These are phyloP conservation scores for Hydra vulgaris DNA, from an alignment of 30 jellyfish, hydroid and myxozoan genomes.

Conservation along the genomic window DNA sequence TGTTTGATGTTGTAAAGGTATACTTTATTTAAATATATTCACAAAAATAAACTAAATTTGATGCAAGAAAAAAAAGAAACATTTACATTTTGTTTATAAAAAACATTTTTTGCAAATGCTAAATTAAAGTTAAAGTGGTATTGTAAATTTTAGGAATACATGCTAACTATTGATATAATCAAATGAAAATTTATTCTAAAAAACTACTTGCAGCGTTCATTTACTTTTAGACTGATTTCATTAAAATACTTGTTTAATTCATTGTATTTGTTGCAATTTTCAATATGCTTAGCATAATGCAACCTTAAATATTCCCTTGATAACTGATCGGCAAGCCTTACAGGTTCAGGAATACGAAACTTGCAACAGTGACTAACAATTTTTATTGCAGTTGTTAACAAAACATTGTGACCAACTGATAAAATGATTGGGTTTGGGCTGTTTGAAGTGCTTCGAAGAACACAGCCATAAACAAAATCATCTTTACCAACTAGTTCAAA, in stretches of 20 bases:
- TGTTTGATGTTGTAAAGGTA: too few species aligned
- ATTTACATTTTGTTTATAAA: too few species aligned
- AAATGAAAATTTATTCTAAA: too few species aligned
- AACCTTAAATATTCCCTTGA: constrained; percentile 35
- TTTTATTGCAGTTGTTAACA: constrained; percentile 35
- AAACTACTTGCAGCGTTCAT: too few species aligned
- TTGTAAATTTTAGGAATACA: too few species aligned
- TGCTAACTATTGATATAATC: too few species aligned
- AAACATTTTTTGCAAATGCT: too few species aligned
- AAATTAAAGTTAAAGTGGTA: too few species aligned
- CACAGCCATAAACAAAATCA: constrained; percentile 49
- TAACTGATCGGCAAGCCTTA: constrained; percentile 47
- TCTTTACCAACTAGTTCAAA: constrained; percentile 45
- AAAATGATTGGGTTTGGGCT: constrained; percentile 58
- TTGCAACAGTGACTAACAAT: constrained; percentile 51
- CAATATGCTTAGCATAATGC: constrained; percentile 19
- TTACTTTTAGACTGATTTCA: background rate
- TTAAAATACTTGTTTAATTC: constrained; percentile 5
- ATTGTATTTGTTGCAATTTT: constrained; percentile 6
- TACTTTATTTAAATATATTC: too few species aligned
- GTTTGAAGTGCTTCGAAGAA: constrained; percentile 44
- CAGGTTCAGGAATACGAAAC: constrained; percentile 76
- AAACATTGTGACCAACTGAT: constrained; percentile 76
- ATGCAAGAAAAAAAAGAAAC: too few species aligned
- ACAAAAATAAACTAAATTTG: too few species aligned